Evolutionary conservation across 2,888 invertebrate species (phyloP).

Genomic region (Lepidonotus clava): DNA sequence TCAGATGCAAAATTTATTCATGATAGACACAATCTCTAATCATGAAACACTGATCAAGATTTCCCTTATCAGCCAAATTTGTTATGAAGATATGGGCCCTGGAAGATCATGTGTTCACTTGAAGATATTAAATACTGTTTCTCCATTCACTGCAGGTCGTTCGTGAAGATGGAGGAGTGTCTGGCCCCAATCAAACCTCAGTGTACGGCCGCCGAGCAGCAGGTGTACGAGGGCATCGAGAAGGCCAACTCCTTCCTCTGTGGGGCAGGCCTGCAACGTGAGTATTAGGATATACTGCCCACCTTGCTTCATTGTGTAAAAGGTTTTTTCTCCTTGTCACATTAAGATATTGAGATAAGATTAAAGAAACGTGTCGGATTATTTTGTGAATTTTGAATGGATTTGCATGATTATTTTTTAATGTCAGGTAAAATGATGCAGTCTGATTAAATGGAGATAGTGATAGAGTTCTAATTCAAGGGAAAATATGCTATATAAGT

Average conservation of each 20-base stretch:
- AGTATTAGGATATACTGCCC: not conserved
- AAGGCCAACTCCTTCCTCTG: slow-evolving; percentile 36
- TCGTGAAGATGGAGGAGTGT: not conserved
- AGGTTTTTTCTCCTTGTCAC: too few relatives aligned
- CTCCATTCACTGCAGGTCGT: slow-evolving; percentile 21
- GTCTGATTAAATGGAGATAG: too few relatives aligned
- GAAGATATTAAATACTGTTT: not conserved
- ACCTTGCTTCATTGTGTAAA: not conserved
- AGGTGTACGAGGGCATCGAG: slow-evolving; percentile 24
- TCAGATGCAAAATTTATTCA: too few relatives aligned
- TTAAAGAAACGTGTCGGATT: too few relatives aligned
- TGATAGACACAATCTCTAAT: not conserved
- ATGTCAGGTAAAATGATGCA: too few relatives aligned
- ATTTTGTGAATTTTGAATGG: too few relatives aligned
- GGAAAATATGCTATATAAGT: too few relatives aligned
- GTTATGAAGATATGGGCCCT: not conserved
- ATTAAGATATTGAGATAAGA: too few relatives aligned
- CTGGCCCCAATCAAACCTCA: slow-evolving; percentile 38
- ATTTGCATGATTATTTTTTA: too few relatives aligned
- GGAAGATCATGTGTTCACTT: too few relatives aligned
- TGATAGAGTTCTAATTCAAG: too few relatives aligned
- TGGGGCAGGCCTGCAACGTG: slow-evolving; percentile 8
- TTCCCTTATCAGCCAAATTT: not conserved
- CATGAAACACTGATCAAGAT: not conserved
- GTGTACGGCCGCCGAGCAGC: not conserved